These are phyloP conservation scores for Adelphocoris suturalis DNA, from an alignment of 2,888 invertebrate genomes.

Conservation along the genomic window DNA sequence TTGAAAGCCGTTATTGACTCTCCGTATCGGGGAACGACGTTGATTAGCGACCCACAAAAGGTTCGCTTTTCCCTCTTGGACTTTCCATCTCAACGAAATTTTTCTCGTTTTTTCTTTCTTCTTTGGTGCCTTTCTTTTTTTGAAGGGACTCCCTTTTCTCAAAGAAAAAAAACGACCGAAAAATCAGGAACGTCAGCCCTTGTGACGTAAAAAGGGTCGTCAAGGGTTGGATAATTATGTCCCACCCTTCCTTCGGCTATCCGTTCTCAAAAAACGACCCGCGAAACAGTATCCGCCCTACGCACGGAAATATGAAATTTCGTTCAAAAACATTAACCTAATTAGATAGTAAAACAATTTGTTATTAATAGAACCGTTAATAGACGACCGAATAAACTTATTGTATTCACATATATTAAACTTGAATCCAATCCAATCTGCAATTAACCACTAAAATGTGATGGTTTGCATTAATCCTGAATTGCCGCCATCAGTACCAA, in stretches of 20 bases:
- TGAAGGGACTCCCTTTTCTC: neutral
- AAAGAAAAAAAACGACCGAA: neutral
- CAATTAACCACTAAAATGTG: too few species aligned
- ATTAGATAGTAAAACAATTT: too few species aligned
- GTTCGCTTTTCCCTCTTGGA: neutral
- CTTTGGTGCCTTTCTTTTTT: neutral
- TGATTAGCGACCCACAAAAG: conserved; percentile 30
- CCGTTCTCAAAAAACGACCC: neutral
- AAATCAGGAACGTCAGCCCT: conserved; percentile 14
- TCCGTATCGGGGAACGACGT: neutral
- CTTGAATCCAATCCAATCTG: too few species aligned
- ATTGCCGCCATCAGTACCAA: too few species aligned
- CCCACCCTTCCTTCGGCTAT: neutral
- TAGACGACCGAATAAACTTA: too few species aligned
- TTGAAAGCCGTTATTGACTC: conserved; percentile 28
- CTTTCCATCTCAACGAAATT: conserved; percentile 14
- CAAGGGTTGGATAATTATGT: conserved; percentile 28
- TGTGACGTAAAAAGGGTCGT: conserved; percentile 39
- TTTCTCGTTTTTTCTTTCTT: neutral
- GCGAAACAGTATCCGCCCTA: neutral
- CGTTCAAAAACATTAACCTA: too few species aligned
- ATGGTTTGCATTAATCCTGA: too few species aligned
- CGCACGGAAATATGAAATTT: neutral
- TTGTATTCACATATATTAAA: too few species aligned
- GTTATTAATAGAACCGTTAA: too few species aligned